Percentiles rank a stretch among this genome's conserved stretches.
phyloP scores from a whole-genome alignment of 2,113 vertebrate species.

The Gobiocypris rarus region DNA sequence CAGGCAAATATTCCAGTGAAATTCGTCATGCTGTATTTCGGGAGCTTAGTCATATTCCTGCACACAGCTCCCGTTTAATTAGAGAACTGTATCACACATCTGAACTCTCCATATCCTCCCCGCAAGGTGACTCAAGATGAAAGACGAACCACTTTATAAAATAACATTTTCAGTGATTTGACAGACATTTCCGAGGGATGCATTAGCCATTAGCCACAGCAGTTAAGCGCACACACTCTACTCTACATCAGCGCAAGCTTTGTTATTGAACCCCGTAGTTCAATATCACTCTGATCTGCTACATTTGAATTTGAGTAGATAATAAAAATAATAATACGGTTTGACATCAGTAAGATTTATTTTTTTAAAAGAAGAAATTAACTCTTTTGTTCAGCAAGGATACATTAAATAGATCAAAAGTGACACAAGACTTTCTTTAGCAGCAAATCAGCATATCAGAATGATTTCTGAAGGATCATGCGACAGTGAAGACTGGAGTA shows the following conservation, averaged over 20 bases:
- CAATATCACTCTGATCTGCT: background rate
- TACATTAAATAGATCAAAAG: too few species aligned
- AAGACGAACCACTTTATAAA: slow-evolving; percentile 44
- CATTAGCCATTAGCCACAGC: slow-evolving; percentile 32
- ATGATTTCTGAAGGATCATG: background rate
- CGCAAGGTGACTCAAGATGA: slow-evolving; percentile 39
- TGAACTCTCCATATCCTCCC: slow-evolving; percentile 1
- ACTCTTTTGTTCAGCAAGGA: too few species aligned
- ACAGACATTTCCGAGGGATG: slow-evolving; percentile 41
- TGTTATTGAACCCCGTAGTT: background rate
- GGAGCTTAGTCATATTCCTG: slow-evolving; percentile 29
- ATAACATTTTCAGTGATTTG: slow-evolving; percentile 49
- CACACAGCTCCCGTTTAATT: slow-evolving; percentile 7
- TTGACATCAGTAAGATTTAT: too few species aligned
- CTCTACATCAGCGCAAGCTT: background rate
- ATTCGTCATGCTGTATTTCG: slow-evolving; percentile 36
- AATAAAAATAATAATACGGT: background rate
- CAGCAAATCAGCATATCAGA: background rate
- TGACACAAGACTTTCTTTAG: background rate
- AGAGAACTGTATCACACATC: slow-evolving; percentile 41
- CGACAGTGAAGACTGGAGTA: background rate
- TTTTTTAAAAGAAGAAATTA: too few species aligned
- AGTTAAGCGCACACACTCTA: background rate
- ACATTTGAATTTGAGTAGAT: background rate
- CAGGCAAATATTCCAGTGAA: slow-evolving; percentile 23